Evolutionary conservation across 2,888 invertebrate genomes (phyloP).

Genomic region (Drosophila crucigera): DNA sequence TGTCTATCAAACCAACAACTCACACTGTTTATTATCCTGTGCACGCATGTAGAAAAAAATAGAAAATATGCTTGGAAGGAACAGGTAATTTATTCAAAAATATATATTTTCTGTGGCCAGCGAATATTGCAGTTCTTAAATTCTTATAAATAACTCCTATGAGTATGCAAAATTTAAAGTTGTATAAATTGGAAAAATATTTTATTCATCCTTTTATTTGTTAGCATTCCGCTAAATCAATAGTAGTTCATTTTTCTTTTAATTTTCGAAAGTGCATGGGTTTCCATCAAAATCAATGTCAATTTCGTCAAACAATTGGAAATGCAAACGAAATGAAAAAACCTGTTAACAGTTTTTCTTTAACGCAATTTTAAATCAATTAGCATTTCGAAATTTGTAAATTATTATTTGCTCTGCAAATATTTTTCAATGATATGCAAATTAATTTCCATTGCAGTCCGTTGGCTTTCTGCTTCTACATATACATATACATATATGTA

Average conservation of each 20-base stretch:
- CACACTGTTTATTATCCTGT: slow-evolving; percentile 2
- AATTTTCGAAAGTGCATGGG: slow-evolving; percentile 4
- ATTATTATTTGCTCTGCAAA: slow-evolving; percentile 43
- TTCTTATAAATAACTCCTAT: neutral
- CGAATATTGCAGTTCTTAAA: neutral
- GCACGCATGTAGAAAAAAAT: slow-evolving; percentile 1
- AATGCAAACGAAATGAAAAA: slow-evolving; percentile 6
- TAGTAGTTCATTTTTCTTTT: neutral
- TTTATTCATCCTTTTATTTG: neutral
- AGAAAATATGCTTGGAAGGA: neutral
- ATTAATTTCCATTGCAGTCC: slow-evolving; percentile 44
- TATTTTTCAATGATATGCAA: slow-evolving; percentile 46
- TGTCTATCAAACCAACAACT: slow-evolving; percentile 37
- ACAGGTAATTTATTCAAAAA: neutral
- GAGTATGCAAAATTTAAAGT: neutral
- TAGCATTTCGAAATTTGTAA: slow-evolving; percentile 36
- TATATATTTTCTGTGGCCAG: neutral
- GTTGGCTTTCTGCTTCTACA: slow-evolving; percentile 13
- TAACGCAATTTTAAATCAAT: slow-evolving; percentile 42
- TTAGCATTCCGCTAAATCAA: neutral
- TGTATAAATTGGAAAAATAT: neutral
- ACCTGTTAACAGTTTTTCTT: slow-evolving; percentile 19
- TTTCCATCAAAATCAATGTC: slow-evolving; percentile 36
- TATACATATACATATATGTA: neutral
- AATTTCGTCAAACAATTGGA: slow-evolving; percentile 13